Percentiles rank a stretch among this genome's conserved stretches.
Evolutionary conservation across 35 echinoderm and acorn worm genomes (phyloP).

Genomic region (Strongylocentrotus purpuratus): DNA sequence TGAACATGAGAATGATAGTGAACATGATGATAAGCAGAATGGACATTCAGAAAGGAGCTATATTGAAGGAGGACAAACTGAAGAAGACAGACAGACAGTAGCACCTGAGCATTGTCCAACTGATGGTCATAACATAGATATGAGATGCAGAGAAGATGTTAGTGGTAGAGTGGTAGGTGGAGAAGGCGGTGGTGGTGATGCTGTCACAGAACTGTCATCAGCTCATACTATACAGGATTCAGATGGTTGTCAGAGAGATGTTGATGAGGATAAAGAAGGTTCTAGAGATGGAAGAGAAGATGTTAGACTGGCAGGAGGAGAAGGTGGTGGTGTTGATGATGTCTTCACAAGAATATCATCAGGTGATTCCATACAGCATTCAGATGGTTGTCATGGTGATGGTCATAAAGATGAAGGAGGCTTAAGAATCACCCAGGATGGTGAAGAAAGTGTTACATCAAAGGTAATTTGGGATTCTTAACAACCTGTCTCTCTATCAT

Average conservation of each 20-base stretch:
- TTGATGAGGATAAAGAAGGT: conserved; percentile 14
- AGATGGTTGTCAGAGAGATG: conserved; percentile 6
- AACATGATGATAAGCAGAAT: not conserved
- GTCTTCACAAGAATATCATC: not conserved
- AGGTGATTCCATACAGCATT: not conserved
- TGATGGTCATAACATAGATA: not conserved
- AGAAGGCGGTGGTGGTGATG: not conserved
- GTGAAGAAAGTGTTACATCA: not conserved
- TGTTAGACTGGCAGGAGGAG: not conserved
- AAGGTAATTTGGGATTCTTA: not conserved
- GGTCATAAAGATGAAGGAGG: not conserved
- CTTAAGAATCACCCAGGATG: not conserved
- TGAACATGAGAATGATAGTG: not conserved
- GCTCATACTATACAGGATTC: not conserved
- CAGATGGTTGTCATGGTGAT: not conserved
- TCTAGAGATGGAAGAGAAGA: not conserved
- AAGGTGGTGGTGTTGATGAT: not conserved
- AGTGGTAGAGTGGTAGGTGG: not conserved
- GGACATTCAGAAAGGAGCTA: not conserved
- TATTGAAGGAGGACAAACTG: not conserved
- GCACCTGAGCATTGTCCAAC: not conserved
- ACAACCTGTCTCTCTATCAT: not conserved
- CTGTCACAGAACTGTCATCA: not conserved
- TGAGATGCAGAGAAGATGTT: not conserved
- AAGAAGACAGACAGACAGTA: not conserved